Conservation (phyloP, 2,888 invertebrate genomes). For the Esperia sulphurella region DNA sequence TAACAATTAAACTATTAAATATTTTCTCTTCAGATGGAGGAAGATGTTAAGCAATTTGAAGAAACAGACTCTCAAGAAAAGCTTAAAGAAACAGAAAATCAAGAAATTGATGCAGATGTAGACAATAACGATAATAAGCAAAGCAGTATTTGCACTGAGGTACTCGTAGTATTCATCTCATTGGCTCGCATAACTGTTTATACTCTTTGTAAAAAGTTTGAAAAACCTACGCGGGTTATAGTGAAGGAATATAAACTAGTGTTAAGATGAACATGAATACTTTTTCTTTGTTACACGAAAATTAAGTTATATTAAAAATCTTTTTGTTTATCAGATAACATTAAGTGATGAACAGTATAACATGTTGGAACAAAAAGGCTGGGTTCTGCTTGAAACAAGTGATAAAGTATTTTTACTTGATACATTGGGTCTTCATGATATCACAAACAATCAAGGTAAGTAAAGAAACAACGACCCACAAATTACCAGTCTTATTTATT, state of each 20-base stretch:
- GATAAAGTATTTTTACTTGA: conserved; percentile 61
- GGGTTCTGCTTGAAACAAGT: conserved; percentile 57
- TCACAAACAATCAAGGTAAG: conserved; percentile 53
- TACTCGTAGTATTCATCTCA: conserved; percentile 15
- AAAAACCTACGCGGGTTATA: no score
- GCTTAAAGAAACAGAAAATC: conserved; percentile 16
- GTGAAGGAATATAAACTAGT: no score
- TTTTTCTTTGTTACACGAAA: background rate
- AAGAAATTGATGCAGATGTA: background rate
- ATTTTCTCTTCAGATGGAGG: conserved; percentile 33
- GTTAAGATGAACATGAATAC: background rate
- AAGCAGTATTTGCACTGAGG: conserved; percentile 50
- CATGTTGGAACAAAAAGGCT: conserved; percentile 61
- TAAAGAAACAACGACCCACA: no score
- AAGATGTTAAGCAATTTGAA: conserved; percentile 26
- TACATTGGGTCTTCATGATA: conserved; percentile 60
- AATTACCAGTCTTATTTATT: no score
- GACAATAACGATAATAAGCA: conserved; percentile 21
- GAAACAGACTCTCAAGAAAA: conserved; percentile 20
- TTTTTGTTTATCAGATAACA: conserved; percentile 45
- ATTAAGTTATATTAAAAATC: background rate
- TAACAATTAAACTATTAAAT: background rate
- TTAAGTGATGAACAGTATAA: conserved; percentile 62
- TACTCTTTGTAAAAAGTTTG: no score
- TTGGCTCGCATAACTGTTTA: no score